Evolutionary conservation across 2,888 invertebrate genomes (phyloP).

Genomic region (Pyrocoelia pectoralis): DNA sequence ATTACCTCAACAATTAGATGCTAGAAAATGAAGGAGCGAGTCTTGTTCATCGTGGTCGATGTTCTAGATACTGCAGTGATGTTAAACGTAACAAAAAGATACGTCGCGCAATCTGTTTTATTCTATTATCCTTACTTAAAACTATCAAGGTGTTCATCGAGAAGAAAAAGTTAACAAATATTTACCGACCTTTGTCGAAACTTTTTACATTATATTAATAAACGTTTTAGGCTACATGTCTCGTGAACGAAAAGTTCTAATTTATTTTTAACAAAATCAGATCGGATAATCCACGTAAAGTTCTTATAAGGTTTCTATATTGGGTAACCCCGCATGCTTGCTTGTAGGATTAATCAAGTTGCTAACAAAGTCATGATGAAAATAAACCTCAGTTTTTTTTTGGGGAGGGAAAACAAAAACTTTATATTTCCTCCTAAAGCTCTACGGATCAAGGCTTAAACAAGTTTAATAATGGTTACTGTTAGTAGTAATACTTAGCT

Average conservation of each 20-base stretch:
- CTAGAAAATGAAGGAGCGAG: too few species aligned
- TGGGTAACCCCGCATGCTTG: constrained; percentile 1
- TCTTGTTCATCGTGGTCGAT: too few species aligned
- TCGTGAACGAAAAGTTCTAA: neutral
- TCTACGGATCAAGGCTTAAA: constrained; percentile 9
- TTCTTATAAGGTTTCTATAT: constrained; percentile 3
- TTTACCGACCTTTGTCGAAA: neutral
- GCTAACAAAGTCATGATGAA: constrained; percentile 9
- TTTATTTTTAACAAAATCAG: constrained; percentile 8
- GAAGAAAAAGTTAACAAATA: neutral
- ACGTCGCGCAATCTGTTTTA: too few species aligned
- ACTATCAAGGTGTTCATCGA: neutral
- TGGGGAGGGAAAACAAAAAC: neutral
- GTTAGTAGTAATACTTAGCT: neutral
- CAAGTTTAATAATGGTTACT: constrained; percentile 9
- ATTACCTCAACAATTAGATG: too few species aligned
- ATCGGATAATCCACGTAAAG: constrained; percentile 8
- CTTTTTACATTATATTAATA: too few species aligned
- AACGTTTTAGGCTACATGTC: too few species aligned
- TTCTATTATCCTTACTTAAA: neutral
- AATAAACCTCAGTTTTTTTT: constrained; percentile 1
- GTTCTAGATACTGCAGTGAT: too few species aligned
- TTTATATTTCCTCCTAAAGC: constrained; percentile 1
- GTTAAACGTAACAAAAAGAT: too few species aligned
- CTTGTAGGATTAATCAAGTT: constrained; percentile 3